Conservation (phyloP, 2,113 vertebrate species). For the Tapirus terrestris region DNA sequence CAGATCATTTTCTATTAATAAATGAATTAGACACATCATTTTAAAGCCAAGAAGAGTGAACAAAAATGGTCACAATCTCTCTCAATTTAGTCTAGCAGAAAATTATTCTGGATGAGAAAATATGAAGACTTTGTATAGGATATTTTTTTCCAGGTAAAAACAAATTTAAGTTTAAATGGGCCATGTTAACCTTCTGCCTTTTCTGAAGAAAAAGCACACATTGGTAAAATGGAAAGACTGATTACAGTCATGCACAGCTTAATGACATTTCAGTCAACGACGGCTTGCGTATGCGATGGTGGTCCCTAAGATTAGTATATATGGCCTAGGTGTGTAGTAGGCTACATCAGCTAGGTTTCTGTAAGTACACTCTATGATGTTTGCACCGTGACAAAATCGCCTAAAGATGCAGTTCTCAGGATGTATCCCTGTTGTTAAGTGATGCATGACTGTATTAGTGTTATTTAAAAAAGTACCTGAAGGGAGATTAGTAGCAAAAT, state of each 20-base stretch:
- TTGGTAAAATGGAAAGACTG: neutral
- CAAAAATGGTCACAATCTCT: neutral
- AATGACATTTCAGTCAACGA: too few relatives aligned
- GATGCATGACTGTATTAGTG: neutral
- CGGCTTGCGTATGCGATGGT: too few relatives aligned
- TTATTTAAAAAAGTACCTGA: slow-evolving; percentile 40
- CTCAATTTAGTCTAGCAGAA: slow-evolving; percentile 10
- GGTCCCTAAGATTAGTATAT: too few relatives aligned
- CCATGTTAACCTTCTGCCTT: neutral
- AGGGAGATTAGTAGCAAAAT: neutral
- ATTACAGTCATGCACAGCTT: neutral
- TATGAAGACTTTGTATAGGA: neutral
- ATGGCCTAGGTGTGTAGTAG: too few relatives aligned
- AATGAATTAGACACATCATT: neutral
- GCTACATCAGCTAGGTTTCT: too few relatives aligned
- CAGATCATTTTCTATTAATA: neutral
- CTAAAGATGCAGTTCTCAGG: too few relatives aligned
- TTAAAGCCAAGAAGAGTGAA: slow-evolving; percentile 19
- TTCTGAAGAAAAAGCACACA: neutral
- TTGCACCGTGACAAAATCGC: too few relatives aligned
- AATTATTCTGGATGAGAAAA: slow-evolving; percentile 46
- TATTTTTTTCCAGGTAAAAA: slow-evolving; percentile 3
- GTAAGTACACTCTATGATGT: too few relatives aligned
- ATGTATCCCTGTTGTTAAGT: too few relatives aligned
- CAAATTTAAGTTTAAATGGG: slow-evolving; percentile 47